These are phyloP conservation scores for Leucoma salicis DNA, from an alignment of 2,888 invertebrate species.

Conservation along the genomic window DNA sequence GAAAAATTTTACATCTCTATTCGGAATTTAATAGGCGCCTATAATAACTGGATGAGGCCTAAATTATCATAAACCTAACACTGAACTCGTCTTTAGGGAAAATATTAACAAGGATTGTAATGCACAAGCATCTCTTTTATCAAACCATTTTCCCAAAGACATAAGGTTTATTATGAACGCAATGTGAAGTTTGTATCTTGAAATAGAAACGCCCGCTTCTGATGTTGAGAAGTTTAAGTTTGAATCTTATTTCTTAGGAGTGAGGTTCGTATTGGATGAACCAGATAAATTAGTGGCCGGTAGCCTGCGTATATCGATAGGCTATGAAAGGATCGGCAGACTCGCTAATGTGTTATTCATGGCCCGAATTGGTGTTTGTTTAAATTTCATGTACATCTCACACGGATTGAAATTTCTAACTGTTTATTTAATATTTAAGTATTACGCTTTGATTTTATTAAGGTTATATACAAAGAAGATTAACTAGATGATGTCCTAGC, in stretches of 20 bases:
- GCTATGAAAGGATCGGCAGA: constrained; percentile 49
- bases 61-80: constrained; percentile 58
- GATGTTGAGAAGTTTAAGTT: not conserved
- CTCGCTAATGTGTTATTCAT: constrained; percentile 66
- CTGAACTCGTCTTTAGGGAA: constrained; percentile 46
- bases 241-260: not conserved
- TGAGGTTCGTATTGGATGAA: constrained; percentile 4
- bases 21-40: constrained; percentile 52
- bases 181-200: constrained; percentile 4
- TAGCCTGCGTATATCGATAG: constrained; percentile 43
- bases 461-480: too few relatives aligned
- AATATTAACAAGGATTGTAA: constrained; percentile 23
- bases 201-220: constrained; percentile 3
- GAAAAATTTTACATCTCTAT: constrained; percentile 42
- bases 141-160: constrained; percentile 3
- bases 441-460: too few relatives aligned
- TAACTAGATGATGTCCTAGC: too few relatives aligned
- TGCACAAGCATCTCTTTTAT: not conserved
- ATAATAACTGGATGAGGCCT: constrained; percentile 56
- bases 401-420: constrained; percentile 51
- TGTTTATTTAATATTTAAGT: constrained; percentile 22
- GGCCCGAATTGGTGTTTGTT: constrained; percentile 65
- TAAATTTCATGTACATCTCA: constrained; percentile 68
- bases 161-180: constrained; percentile 6
- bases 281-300: constrained; percentile 19